Conservation (phyloP, 2,113 vertebrate genomes). For the Callocephalon fimbriatum region DNA sequence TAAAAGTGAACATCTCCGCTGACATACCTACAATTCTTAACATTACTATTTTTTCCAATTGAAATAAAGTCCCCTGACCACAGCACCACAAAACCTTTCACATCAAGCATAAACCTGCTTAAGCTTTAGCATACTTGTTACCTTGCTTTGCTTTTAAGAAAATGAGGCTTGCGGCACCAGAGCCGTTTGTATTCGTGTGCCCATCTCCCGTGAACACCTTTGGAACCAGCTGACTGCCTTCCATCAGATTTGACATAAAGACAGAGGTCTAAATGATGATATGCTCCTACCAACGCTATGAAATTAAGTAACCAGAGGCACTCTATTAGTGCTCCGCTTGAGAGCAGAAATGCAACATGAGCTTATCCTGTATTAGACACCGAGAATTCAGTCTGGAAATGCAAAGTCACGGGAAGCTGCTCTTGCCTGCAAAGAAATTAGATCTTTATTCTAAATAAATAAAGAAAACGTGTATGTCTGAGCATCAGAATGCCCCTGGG, state of each 20-base stretch:
- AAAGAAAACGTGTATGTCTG: accelerated
- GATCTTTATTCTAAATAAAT: background rate
- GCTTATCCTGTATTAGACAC: background rate
- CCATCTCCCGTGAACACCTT: accelerated
- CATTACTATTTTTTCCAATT: background rate
- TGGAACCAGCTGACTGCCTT: background rate
- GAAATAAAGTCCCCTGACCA: background rate
- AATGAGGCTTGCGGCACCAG: background rate
- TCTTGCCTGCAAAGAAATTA: background rate
- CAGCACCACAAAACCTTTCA: accelerated
- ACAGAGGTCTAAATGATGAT: background rate
- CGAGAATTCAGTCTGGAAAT: background rate
- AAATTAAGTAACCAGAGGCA: background rate
- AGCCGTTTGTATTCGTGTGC: accelerated
- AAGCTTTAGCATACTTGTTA: background rate
- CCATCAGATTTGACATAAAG: background rate
- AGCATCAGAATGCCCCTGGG: accelerated
- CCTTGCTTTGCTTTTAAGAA: background rate
- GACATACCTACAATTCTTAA: background rate
- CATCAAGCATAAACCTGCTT: background rate
- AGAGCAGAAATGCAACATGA: accelerated
- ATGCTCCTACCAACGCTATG: background rate
- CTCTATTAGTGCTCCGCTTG: background rate
- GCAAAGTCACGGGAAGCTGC: background rate
- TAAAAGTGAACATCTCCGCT: background rate